These are phyloP conservation scores for Adelges cooleyi DNA, from an alignment of 1,140 invertebrate species.

Conservation along the genomic window DNA sequence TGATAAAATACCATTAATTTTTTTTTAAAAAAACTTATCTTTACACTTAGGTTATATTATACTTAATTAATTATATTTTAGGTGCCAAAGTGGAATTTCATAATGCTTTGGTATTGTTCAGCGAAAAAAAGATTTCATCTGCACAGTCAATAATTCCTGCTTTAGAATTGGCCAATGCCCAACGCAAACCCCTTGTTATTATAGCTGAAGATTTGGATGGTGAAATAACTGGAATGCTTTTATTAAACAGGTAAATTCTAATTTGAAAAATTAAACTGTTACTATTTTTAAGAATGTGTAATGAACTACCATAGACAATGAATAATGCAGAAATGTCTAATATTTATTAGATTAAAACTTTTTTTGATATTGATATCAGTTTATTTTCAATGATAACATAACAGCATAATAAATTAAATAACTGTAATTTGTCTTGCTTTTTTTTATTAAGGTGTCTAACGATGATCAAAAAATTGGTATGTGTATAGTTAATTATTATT, in stretches of 20 bases:
- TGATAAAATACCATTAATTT: too few relatives aligned
- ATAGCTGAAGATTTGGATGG: constrained; percentile 99
- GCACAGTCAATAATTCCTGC: constrained; percentile 97
- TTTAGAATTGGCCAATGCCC: constrained; percentile 86
- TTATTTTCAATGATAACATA: too few relatives aligned
- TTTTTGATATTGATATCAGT: too few relatives aligned
- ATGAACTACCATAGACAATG: too few relatives aligned
- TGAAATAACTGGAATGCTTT: constrained; percentile 93
- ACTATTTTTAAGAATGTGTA: too few relatives aligned
- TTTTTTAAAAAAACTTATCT: background rate
- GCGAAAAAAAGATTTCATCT: constrained; percentile 97
- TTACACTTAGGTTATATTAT: constrained; percentile 3
- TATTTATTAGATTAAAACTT: too few relatives aligned
- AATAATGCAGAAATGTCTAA: too few relatives aligned
- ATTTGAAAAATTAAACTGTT: too few relatives aligned
- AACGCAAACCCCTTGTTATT: constrained; percentile 90
- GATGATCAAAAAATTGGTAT: constrained; percentile 71
- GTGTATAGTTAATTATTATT: background rate
- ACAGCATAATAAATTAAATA: too few relatives aligned
- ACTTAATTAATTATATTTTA: constrained; percentile 32
- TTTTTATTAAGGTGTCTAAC: constrained; percentile 56
- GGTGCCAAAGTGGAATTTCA: constrained; percentile 97
- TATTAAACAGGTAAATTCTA: constrained; percentile 74
- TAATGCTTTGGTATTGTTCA: constrained; percentile 86
- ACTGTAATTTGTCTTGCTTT: too few relatives aligned